Base-by-base conservation (phyloP, 2,797 vertebrate genomes). In the Choloepus didactylus region DNA sequence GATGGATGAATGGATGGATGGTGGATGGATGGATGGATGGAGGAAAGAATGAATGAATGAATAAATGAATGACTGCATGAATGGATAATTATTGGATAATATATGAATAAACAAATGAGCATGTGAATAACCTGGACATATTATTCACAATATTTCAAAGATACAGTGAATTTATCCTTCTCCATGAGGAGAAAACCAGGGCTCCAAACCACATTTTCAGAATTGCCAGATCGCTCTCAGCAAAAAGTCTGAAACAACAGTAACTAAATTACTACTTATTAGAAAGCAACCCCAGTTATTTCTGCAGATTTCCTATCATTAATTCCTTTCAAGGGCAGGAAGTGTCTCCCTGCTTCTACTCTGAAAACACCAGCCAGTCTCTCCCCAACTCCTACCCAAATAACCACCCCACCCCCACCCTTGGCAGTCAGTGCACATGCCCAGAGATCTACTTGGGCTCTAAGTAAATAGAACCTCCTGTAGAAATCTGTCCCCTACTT, bases 251-350 rank as follows among this genome's bases (percentile, higher is more conserved):
- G n/a, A 93, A 87, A 88, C 72, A 93, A 64, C 60, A 93, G 67
- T 94, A 87, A 85, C 81, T 94, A 89, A 90, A 96, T 89, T 59
- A 94, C 80, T 75, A 51, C 25, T 62, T 77, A 60, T 92, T 94
- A 56, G 56, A 96, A 95, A 90, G 81, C 56, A 77, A 82, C 29
- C 75, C 56, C 44, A 59, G 81, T 81, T 96, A 92, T 95, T 94
- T 94, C 89, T 67, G 56, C 31, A 91, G 41, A 88, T 75, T 94
- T 96, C 81, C 49, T 92, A 90, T 67, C 60, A 93, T 86, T 94
- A 77, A 76, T 91, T 96, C 62, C 86, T 96, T 87, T 90, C 70
- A 66, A 95, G 69, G n/a, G 60, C 85, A 95, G 79, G 76, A 92
- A 89, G 64, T 56, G n/a, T 54, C 41, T 77, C 59, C 91, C 46